A percentile compares a stretch with the other conserved stretches of the same genome.
Conservation (phyloP, 1,140 invertebrate species). For the Drosophila rufa region DNA sequence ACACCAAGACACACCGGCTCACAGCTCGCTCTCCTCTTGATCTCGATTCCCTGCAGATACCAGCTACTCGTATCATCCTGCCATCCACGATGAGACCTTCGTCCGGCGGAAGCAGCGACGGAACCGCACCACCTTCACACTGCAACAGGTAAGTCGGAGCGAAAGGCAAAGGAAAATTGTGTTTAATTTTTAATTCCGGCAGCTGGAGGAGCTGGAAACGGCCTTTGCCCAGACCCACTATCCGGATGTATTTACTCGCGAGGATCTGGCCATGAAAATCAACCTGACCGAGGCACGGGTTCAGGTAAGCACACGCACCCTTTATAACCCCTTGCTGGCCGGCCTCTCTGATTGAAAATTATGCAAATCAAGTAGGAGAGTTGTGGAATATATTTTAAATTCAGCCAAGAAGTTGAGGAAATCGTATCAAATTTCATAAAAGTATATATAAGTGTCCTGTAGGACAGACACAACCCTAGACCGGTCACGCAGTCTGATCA, state of each 20-base stretch:
- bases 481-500: slow-evolving; percentile 74
- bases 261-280: slow-evolving; percentile 99
- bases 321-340: background rate
- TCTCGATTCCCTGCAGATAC: slow-evolving; percentile 89
- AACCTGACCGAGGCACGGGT: slow-evolving; percentile 98
- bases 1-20: slow-evolving; percentile 50
- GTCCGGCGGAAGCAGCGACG: slow-evolving; percentile 97
- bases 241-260: slow-evolving; percentile 98
- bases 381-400: slow-evolving; percentile 21
- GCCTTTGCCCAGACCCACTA: slow-evolving; percentile 99
- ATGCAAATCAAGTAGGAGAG: slow-evolving; percentile 50
- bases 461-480: slow-evolving; percentile 48
- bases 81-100: slow-evolving; percentile 98
- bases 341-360: slow-evolving; percentile 41
- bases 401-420: slow-evolving; percentile 39
- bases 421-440: slow-evolving; percentile 83
- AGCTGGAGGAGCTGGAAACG: slow-evolving; percentile 97
- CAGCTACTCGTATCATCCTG: slow-evolving; percentile 95
- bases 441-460: slow-evolving; percentile 24
- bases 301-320: slow-evolving; percentile 89
- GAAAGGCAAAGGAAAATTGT: background rate
- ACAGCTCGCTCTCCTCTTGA: slow-evolving; percentile 26
- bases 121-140: slow-evolving; percentile 98
- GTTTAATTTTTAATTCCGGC: slow-evolving; percentile 63
- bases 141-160: slow-evolving; percentile 92